A percentile compares a stretch with the other conserved stretches of the same genome.
These are phyloP conservation scores for Electrophaes corylata DNA, from an alignment of 2,888 invertebrate genomes.

Conservation along the genomic window DNA sequence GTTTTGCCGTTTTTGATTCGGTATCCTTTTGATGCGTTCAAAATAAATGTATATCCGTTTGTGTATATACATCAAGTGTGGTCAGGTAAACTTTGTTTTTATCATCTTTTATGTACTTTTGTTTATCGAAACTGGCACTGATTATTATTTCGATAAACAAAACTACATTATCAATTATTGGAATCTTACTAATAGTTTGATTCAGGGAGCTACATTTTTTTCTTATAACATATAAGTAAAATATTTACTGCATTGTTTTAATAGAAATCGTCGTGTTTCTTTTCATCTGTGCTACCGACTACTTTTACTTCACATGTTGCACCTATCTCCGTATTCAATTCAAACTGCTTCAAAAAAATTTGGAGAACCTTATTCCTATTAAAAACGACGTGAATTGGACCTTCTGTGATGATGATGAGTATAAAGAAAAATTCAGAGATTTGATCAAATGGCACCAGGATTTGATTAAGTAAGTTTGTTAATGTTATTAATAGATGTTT, in stretches of 20 bases:
- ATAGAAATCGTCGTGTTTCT: constrained; percentile 50
- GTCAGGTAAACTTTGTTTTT: constrained; percentile 57
- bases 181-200: too few species aligned
- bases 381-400: constrained; percentile 8
- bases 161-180: too few species aligned
- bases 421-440: constrained; percentile 45
- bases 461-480: constrained; percentile 52
- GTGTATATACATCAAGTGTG: constrained; percentile 61
- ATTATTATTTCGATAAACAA: too few species aligned
- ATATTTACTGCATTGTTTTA: constrained; percentile 20
- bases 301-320: constrained; percentile 57
- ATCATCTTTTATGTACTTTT: too few species aligned
- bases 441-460: constrained; percentile 60
- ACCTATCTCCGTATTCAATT: constrained; percentile 61
- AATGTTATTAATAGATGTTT: not conserved
- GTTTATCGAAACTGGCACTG: too few species aligned
- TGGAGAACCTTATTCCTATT: constrained; percentile 46
- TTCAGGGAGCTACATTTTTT: too few species aligned
- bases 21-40: constrained; percentile 65
- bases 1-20: constrained; percentile 55
- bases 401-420: constrained; percentile 32
- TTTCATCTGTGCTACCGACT: constrained; percentile 48
- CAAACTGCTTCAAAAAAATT: constrained; percentile 48
- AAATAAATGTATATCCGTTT: constrained; percentile 57
- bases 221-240: too few species aligned